Conservation (phyloP, 2,888 invertebrate genomes). For the Paralinhomoeus sp. region DNA sequence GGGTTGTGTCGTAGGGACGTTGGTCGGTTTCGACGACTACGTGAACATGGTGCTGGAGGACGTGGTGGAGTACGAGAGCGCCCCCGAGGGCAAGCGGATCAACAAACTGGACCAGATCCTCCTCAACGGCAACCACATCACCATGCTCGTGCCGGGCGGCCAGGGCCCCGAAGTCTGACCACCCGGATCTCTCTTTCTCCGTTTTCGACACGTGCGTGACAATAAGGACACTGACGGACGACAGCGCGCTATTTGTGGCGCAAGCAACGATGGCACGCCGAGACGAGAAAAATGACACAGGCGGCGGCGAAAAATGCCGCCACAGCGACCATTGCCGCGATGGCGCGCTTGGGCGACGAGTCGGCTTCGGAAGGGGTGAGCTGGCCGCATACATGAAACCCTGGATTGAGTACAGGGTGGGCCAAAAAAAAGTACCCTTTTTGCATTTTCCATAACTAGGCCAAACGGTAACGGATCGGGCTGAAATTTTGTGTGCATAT, state of each 20-base stretch:
- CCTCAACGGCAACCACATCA: constrained; percentile 93
- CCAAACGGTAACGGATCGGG: too few relatives aligned
- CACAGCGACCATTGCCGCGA: too few relatives aligned
- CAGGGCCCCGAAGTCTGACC: constrained; percentile 21
- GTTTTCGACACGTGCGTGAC: neutral
- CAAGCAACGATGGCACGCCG: neutral
- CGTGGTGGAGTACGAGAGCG: constrained; percentile 44
- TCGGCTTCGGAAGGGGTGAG: too few relatives aligned
- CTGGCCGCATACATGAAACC: too few relatives aligned
- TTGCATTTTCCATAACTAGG: too few relatives aligned
- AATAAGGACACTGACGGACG: neutral
- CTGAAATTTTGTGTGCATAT: too few relatives aligned
- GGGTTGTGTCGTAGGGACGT: constrained; percentile 88
- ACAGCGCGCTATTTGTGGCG: neutral
- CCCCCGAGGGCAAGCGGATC: constrained; percentile 77
- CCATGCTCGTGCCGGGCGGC: constrained; percentile 42
- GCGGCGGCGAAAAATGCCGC: too few relatives aligned
- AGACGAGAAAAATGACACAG: neutral
- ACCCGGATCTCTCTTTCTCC: neutral
- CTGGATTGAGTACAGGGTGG: too few relatives aligned
- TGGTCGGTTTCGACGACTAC: constrained; percentile 40
- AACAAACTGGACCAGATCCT: constrained; percentile 78
- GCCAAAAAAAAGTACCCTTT: too few relatives aligned
- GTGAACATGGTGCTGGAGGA: constrained; percentile 23
- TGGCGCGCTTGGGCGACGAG: too few relatives aligned